Evolutionary conservation across 1,140 invertebrate genomes (phyloP).

Genomic region (Zaprionus inermis): DNA sequence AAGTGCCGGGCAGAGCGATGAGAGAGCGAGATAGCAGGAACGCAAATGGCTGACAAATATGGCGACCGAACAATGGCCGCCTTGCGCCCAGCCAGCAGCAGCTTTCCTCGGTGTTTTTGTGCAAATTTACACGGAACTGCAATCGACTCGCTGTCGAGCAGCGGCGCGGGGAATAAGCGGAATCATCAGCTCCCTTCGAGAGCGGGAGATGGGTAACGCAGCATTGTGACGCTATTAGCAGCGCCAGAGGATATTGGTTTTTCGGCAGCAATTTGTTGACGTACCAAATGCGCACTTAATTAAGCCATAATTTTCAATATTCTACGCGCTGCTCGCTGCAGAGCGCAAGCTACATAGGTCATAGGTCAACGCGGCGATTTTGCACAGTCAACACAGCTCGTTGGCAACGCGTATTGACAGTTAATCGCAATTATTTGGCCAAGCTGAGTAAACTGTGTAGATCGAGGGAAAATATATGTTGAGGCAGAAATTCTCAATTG

Average conservation of each 20-base stretch:
- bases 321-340: conserved; percentile 12
- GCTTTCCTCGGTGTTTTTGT: conserved; percentile 52
- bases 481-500: neutral
- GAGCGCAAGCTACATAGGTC: conserved; percentile 10
- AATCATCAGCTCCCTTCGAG: neutral
- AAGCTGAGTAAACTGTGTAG: neutral
- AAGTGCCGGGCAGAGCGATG: neutral
- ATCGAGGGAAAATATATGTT: neutral
- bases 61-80: conserved; percentile 42
- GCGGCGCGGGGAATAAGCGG: neutral
- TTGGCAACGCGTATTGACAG: conserved; percentile 14
- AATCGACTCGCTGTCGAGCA: conserved; percentile 31
- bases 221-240: conserved; percentile 8
- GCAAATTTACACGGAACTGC: conserved; percentile 64
- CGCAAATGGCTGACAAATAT: conserved; percentile 66
- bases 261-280: conserved; percentile 55
- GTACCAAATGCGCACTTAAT: conserved; percentile 67
- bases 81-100: conserved; percentile 10
- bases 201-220: neutral
- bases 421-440: conserved; percentile 5
- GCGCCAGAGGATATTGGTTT: conserved; percentile 61
- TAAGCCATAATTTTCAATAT: conserved; percentile 76
- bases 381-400: conserved; percentile 1
- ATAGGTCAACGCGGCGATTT: neutral
- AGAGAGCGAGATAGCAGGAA: conserved; percentile 15